Evolutionary conservation across 2,888 invertebrate genomes (phyloP).

Genomic region (Acronicta alni): DNA sequence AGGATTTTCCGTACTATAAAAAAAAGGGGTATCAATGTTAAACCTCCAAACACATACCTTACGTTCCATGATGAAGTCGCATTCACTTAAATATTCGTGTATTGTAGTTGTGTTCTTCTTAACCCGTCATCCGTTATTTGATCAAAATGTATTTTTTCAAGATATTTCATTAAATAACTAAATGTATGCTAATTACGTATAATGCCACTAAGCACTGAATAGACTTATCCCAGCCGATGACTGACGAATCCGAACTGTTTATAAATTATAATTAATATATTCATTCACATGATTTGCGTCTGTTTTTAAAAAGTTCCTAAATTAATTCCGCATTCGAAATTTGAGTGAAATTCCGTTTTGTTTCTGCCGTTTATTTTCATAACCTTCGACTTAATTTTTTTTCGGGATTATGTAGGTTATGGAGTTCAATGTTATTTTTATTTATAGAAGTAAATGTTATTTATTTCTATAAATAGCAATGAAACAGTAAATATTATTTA

Average conservation of each 20-base stretch:
- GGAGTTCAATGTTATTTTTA: constrained; percentile 7
- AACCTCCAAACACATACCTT: too few species aligned
- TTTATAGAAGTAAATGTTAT: constrained; percentile 6
- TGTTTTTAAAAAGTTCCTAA: constrained; percentile 18
- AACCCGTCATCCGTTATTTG: constrained; percentile 2
- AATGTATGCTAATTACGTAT: constrained; percentile 18
- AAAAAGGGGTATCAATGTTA: too few species aligned
- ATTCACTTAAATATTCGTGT: too few species aligned
- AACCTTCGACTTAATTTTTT: constrained; percentile 18
- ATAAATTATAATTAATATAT: constrained; percentile 52
- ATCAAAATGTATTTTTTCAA: constrained; percentile 13
- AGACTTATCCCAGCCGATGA: constrained; percentile 15
- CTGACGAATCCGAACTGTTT: constrained; percentile 23
- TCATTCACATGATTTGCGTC: constrained; percentile 44
- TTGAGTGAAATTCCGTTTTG: constrained; percentile 28
- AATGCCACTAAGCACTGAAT: constrained; percentile 15
- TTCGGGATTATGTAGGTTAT: constrained; percentile 11
- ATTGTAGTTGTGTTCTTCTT: too few species aligned
- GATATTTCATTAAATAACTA: constrained; percentile 5
- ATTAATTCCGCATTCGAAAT: constrained; percentile 16
- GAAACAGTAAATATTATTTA: too few species aligned
- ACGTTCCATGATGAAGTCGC: too few species aligned
- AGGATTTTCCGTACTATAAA: too few species aligned
- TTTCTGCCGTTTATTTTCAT: background rate
- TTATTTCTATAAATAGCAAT: too few species aligned